phyloP scores from a whole-genome alignment of 2,113 vertebrate genomes.

The Pelusios castaneus region DNA sequence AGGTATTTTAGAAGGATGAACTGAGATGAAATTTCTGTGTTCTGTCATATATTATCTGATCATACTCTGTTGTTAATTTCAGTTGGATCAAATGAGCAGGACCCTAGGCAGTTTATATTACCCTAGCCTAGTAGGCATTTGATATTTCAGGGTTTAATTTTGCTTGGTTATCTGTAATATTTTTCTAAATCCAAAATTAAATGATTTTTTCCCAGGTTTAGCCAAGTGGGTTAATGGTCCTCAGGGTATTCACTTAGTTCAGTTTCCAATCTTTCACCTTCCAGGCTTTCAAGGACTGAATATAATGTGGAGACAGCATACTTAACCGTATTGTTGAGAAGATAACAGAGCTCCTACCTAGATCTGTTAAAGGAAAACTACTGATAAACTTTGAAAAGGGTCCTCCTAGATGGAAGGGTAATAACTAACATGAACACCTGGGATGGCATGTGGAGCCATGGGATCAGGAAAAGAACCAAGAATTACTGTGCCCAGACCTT shows the following conservation, averaged over 20 bases:
- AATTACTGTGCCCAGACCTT: background rate
- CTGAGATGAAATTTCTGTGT: conserved; percentile 31
- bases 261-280: background rate
- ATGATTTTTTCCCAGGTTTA: background rate
- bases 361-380: background rate
- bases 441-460: rapidly evolving
- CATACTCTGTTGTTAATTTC: background rate
- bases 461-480: background rate
- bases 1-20: conserved; percentile 65
- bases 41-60: background rate
- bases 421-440: background rate
- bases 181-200: background rate
- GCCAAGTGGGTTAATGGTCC: background rate
- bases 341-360: background rate
- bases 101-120: background rate
- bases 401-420: background rate
- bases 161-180: background rate
- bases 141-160: background rate
- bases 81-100: background rate
- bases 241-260: background rate
- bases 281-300: background rate
- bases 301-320: background rate
- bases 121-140: background rate
- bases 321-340: background rate
- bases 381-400: background rate